phyloP scores from a whole-genome alignment of 2,797 vertebrate genomes.

The Pipistrellus pipistrellus region DNA sequence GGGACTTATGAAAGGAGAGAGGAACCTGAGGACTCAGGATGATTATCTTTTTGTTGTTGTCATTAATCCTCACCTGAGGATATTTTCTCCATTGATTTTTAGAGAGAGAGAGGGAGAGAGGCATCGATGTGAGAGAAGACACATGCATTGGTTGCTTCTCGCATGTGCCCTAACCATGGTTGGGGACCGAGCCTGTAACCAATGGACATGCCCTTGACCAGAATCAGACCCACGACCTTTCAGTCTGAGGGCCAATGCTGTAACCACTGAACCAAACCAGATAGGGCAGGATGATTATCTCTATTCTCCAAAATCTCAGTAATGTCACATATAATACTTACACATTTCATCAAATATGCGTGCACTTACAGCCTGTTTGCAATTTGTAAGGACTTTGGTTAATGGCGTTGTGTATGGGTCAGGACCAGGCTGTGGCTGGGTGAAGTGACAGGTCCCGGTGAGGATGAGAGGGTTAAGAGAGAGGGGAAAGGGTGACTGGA shows the following conservation, averaged over 20 bases:
- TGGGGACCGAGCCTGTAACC: too few species aligned
- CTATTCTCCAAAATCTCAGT: background rate
- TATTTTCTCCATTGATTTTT: too few species aligned
- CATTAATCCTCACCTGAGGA: too few species aligned
- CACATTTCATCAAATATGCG: rapidly evolving
- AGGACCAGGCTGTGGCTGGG: background rate
- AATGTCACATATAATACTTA: background rate
- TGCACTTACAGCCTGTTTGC: background rate
- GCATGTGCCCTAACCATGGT: too few species aligned
- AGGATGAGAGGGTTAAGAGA: background rate
- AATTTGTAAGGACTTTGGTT: background rate
- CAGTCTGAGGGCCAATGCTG: too few species aligned
- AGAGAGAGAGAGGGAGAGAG: too few species aligned
- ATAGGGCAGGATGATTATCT: background rate
- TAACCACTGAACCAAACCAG: too few species aligned
- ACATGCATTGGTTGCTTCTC: too few species aligned
- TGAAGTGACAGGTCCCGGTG: too few species aligned
- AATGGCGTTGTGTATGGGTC: rapidly evolving
- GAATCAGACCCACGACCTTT: too few species aligned
- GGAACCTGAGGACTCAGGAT: background rate
- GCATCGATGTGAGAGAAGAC: too few species aligned
- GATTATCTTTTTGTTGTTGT: background rate
- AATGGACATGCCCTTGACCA: too few species aligned
- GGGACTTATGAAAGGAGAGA: background rate
- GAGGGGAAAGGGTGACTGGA: background rate